Conservation (phyloP, 2,888 invertebrate species). For the Drosophila greeni region DNA sequence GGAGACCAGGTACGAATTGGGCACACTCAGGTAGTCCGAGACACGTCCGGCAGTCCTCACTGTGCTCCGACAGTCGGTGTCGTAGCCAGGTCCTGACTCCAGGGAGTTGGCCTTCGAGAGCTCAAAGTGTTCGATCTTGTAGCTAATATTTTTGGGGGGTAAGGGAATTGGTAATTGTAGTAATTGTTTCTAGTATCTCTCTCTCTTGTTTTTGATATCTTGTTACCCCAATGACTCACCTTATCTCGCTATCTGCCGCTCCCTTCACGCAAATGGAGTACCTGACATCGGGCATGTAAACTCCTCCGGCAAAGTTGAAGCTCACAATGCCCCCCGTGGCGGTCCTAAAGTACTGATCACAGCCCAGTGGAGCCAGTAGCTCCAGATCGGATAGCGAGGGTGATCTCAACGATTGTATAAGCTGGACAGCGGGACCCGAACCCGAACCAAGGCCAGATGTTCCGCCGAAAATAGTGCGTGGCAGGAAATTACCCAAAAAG, state of each 20-base stretch:
- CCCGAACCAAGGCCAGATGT: conserved; percentile 23
- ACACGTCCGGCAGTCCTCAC: conserved; percentile 79
- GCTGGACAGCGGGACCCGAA: conserved; percentile 48
- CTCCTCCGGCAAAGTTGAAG: conserved; percentile 82
- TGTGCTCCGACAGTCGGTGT: conserved; percentile 81
- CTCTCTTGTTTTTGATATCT: not conserved
- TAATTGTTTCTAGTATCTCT: not conserved
- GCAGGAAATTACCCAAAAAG: conserved; percentile 53
- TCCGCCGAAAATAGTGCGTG: conserved; percentile 68
- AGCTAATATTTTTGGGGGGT: conserved; percentile 31
- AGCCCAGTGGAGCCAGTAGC: conserved; percentile 81
- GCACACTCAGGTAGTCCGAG: conserved; percentile 81
- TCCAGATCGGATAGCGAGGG: conserved; percentile 64
- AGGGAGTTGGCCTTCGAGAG: conserved; percentile 49
- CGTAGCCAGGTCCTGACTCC: conserved; percentile 71
- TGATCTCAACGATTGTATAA: conserved; percentile 46
- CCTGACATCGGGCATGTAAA: conserved; percentile 81
- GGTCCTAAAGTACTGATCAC: conserved; percentile 84
- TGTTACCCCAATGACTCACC: conserved; percentile 40
- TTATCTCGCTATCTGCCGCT: conserved; percentile 56
- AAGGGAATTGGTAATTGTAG: not conserved
- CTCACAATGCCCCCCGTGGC: conserved; percentile 80
- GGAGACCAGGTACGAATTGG: conserved; percentile 79
- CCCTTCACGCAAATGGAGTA: conserved; percentile 84
- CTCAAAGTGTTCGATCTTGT: conserved; percentile 55